Base-by-base conservation (phyloP, 2,888 invertebrate genomes). In the Pollenia amentaria region DNA sequence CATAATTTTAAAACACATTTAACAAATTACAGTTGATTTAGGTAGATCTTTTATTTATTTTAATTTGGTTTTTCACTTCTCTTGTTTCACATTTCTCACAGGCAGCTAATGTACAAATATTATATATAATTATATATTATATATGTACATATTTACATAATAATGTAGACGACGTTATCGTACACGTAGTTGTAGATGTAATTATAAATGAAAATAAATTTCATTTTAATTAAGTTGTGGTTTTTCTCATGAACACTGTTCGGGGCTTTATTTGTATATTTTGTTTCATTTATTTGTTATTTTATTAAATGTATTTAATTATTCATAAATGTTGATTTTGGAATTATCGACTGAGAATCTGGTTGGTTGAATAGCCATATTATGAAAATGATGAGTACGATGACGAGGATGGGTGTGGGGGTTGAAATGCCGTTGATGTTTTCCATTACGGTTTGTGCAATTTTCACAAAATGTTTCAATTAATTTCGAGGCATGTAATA, bases 161-260 rank as follows among this genome's bases (percentile, higher is more conserved):
- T 51, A 51, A 51, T 10, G 14, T 8, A 46, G 12, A 51, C 40
- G 12, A 51, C 40, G 57, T 51, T 21, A 18, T 48, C 46, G 60
- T 42, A 42, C 14, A 40, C 70, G 42, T 53, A 16, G 42, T 64
- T 70, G 62, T 40, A 42, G 73, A 67, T 53, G 81, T 78, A 85
- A 82, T 83, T 83, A 70, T 70, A 86, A 79, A 75, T 83, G 83
- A 64, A 86, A 79, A 79, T 86, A 84, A 87, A 87, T 84, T 87
- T 77, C 42, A 72, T 79, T 85, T 82, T 85, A 85, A 85, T 87
- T 85, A 82, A 87, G 87, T 87, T 87, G 87, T 79, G 87, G 87
- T 76, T 85, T 84, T 79, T 64, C 69, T 82, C 82, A 46, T 87
- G 79, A 82, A 78, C 44, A 77, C 65, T 84, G 57, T 46, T 79